Evolutionary conservation across 1,140 invertebrate genomes (phyloP).

Genomic region (Drosophila suzukii): DNA sequence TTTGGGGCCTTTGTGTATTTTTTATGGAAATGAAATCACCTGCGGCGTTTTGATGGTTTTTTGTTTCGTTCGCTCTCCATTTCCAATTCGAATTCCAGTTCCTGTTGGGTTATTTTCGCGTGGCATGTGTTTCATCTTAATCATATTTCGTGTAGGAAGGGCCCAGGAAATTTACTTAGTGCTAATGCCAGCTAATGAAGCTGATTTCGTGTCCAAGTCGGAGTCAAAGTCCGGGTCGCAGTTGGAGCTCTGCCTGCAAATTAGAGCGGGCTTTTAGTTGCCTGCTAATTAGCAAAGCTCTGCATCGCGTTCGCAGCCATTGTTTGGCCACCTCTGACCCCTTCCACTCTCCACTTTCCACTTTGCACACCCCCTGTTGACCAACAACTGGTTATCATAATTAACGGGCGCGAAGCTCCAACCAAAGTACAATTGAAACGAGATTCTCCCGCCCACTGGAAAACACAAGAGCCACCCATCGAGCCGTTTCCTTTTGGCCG

Average conservation of each 20-base stretch:
- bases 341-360: slow-evolving; percentile 2
- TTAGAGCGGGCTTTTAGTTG: slow-evolving; percentile 70
- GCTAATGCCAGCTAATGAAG: slow-evolving; percentile 78
- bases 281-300: slow-evolving; percentile 70
- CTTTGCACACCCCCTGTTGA: neutral
- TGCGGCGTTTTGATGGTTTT: slow-evolving; percentile 57
- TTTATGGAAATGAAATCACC: slow-evolving; percentile 67
- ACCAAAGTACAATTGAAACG: slow-evolving; percentile 50
- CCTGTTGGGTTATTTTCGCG: slow-evolving; percentile 33
- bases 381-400: slow-evolving; percentile 68
- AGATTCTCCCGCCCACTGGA: slow-evolving; percentile 22
- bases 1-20: slow-evolving; percentile 36
- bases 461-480: slow-evolving; percentile 38
- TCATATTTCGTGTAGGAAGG: slow-evolving; percentile 46
- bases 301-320: slow-evolving; percentile 51
- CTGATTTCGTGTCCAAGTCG: slow-evolving; percentile 43
- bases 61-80: slow-evolving; percentile 12
- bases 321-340: slow-evolving; percentile 47
- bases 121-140: slow-evolving; percentile 80
- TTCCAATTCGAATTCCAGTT: slow-evolving; percentile 28
- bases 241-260: slow-evolving; percentile 65
- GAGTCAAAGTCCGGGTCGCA: slow-evolving; percentile 55
- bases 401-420: slow-evolving; percentile 64
- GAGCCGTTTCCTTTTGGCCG: slow-evolving; percentile 54
- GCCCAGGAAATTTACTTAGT: slow-evolving; percentile 69